Evolutionary conservation across 2,113 vertebrate genomes (phyloP), one percentile per base, ranked within the genome.

Genomic region (Apodemus speciosus): DNA sequence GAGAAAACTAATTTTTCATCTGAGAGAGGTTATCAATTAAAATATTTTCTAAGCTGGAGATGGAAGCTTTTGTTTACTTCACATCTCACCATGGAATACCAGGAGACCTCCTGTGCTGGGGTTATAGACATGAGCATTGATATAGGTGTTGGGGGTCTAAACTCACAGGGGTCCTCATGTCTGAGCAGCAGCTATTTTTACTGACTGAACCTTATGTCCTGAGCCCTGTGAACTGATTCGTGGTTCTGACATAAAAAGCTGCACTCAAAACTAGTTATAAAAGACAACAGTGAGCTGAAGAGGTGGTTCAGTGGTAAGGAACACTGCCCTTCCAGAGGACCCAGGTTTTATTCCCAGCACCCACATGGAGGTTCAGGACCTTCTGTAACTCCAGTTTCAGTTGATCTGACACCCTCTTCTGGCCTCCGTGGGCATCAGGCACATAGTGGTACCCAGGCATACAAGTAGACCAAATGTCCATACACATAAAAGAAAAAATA

Each of bases 201-300:
- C 18, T 32, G 40, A 21, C 81, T 84, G 30, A 66, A 46, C 9
- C 16, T 35, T 84, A 7, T 32, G 32, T 81, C n/a, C 25, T 40
- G 56, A 40, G 7, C 15, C 27, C 30, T 90, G 68, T 73, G 77
- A 71, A 88, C 2, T 94, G 10, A 3, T 80, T 92, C 96, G 92
- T 43, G 68, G 30, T 75, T 90, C 68, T 81, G 21, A 92, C 49
- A 35, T 60, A 30, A 58, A 60, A 88, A 93, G 16, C 23, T 88
- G 27, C 62, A 66, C 66, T 25, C 30, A 79, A 21, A 93, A 79
- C n/a, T 85, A 89, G 14, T 79, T 88, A 83, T 73, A 76, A 88
- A 88, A 21, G 30, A 86, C 81, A 88, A 73, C 58, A n/a, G 15
- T 21, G 3, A 14, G 4, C 25, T 43, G 56, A 7, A 62, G n/a